Conservation (phyloP, 2,888 invertebrate species). For the Drosophila diplacantha region DNA sequence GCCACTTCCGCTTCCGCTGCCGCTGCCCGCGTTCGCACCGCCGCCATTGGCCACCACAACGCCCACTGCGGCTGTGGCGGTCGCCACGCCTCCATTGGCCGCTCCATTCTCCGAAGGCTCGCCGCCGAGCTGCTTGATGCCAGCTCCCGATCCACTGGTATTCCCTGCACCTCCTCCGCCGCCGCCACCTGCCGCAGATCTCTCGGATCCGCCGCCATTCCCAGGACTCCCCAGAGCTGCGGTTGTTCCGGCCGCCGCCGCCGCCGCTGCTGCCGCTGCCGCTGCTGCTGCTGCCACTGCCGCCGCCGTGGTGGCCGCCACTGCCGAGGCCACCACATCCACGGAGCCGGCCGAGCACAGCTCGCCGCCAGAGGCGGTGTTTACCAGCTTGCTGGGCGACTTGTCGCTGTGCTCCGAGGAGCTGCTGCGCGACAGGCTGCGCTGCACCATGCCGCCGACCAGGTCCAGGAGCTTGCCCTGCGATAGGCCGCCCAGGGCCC, state of each 20-base stretch:
- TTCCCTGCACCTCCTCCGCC: not conserved
- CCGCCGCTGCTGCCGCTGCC: slow-evolving; percentile 56
- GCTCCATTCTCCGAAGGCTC: slow-evolving; percentile 40
- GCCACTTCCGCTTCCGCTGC: slow-evolving; percentile 39
- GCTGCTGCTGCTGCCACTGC: slow-evolving; percentile 37
- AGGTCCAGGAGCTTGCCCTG: slow-evolving; percentile 69
- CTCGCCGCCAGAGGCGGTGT: slow-evolving; percentile 2
- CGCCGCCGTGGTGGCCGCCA: slow-evolving; percentile 31
- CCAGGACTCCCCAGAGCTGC: slow-evolving; percentile 79
- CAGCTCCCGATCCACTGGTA: slow-evolving; percentile 33
- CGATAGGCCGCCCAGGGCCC: slow-evolving; percentile 26
- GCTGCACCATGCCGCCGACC: slow-evolving; percentile 46
- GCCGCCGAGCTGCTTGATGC: slow-evolving; percentile 43
- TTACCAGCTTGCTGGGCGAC: slow-evolving; percentile 78
- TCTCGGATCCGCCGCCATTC: slow-evolving; percentile 76
- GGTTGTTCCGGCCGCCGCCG: slow-evolving; percentile 46
- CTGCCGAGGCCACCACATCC: slow-evolving; percentile 70
- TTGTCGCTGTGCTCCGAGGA: slow-evolving; percentile 78
- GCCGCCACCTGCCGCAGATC: slow-evolving; percentile 69
- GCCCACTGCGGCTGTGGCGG: slow-evolving; percentile 5
- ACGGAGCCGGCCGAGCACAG: slow-evolving; percentile 38
- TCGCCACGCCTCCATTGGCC: slow-evolving; percentile 34
- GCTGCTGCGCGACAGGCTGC: slow-evolving; percentile 68
- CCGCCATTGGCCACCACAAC: slow-evolving; percentile 13
- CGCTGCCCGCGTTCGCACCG: slow-evolving; percentile 33